A percentile compares a stretch with the other conserved stretches of the same genome.
These are phyloP conservation scores for Whitmania pigra DNA, from an alignment of 1,140 invertebrate genomes.

Conservation along the genomic window DNA sequence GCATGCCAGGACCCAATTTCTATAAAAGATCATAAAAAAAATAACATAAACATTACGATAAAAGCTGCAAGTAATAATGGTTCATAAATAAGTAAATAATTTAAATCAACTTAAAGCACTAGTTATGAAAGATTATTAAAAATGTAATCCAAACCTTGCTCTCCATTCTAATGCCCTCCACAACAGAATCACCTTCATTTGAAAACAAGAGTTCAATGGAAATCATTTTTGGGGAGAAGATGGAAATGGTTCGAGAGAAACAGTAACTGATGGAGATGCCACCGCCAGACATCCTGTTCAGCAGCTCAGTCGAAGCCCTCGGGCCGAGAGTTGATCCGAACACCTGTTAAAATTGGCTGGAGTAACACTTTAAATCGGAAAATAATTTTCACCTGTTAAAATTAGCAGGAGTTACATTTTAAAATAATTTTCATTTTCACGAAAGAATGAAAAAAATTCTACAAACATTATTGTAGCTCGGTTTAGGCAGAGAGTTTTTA, in stretches of 20 bases:
- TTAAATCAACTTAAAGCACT: background rate
- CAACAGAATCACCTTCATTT: conserved; percentile 56
- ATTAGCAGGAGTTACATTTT: background rate
- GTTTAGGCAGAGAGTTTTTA: background rate
- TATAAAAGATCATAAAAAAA: conserved; percentile 33
- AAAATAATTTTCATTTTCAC: background rate
- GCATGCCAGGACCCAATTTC: conserved; percentile 58
- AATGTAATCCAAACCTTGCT: conserved; percentile 50
- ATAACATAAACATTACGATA: conserved; percentile 18
- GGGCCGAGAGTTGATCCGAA: conserved; percentile 51
- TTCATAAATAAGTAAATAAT: background rate
- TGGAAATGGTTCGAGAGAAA: conserved; percentile 60
- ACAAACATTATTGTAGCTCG: conserved; percentile 8
- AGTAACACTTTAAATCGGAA: background rate
- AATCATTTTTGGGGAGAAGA: conserved; percentile 70
- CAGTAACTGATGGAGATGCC: conserved; percentile 60
- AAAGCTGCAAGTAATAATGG: conserved; percentile 22
- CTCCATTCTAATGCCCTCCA: conserved; percentile 60
- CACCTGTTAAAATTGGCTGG: conserved; percentile 31
- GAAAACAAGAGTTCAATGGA: conserved; percentile 68
- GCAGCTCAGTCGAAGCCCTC: conserved; percentile 53
- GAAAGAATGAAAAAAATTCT: background rate
- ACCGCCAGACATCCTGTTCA: conserved; percentile 63
- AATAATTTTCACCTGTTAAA: background rate
- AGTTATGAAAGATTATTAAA: background rate